Evolutionary conservation across 2,797 vertebrate species (phyloP).

Genomic region (Miopithecus talapoin): DNA sequence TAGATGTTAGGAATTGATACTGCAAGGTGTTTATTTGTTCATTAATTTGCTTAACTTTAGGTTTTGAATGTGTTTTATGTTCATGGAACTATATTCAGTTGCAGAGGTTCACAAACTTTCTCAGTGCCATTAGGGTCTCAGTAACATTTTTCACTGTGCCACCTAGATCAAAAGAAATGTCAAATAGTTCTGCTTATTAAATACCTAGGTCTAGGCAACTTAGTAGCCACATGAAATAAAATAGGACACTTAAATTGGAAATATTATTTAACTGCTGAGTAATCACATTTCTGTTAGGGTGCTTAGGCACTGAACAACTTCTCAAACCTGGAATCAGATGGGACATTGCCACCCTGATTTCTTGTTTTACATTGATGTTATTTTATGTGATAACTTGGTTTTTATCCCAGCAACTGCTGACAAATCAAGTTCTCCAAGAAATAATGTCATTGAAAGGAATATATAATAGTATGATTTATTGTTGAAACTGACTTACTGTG

Average conservation of each 20-base stretch:
- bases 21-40: background rate
- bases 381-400: background rate
- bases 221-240: background rate
- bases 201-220: background rate
- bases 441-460: background rate
- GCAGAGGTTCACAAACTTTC: background rate
- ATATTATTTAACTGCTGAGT: background rate
- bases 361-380: background rate
- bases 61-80: background rate
- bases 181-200: background rate
- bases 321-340: background rate
- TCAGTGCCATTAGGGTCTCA: background rate
- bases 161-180: background rate
- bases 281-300: background rate
- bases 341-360: background rate
- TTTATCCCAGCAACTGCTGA: background rate
- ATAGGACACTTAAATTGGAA: background rate
- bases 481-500: background rate
- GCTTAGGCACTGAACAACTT: background rate
- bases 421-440: slow-evolving; percentile 22
- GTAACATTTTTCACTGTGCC: background rate
- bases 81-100: background rate
- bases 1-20: background rate
- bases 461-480: background rate
- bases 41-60: background rate